These are phyloP conservation scores for Thalassophryne amazonica DNA, from an alignment of 2,797 vertebrate genomes.

Conservation along the genomic window DNA sequence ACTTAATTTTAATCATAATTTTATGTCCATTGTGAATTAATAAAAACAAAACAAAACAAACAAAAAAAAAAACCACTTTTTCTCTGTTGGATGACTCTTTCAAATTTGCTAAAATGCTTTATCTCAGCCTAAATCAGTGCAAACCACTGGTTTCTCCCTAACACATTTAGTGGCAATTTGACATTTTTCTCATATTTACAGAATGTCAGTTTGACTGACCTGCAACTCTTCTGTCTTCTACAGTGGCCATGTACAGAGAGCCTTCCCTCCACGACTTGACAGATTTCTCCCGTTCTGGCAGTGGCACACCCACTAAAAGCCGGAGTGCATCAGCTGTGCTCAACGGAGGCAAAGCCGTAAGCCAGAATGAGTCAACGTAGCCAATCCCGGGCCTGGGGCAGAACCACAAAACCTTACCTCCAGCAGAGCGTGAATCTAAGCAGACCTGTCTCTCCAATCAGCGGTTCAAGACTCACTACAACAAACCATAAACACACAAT, in stretches of 20 bases:
- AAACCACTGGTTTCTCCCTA: too few species aligned
- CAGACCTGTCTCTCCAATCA: slow-evolving; percentile 84
- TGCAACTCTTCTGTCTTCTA: slow-evolving; percentile 38
- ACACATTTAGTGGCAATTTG: too few species aligned
- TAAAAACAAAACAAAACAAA: too few species aligned
- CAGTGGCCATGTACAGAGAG: slow-evolving; percentile 99
- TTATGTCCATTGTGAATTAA: too few species aligned
- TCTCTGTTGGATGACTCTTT: too few species aligned
- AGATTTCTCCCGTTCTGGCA: slow-evolving; percentile 97
- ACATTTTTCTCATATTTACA: not conserved
- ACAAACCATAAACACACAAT: slow-evolving; percentile 51
- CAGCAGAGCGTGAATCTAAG: slow-evolving; percentile 91
- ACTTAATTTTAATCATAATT: too few species aligned
- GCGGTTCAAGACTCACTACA: slow-evolving; percentile 80
- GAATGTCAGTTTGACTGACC: slow-evolving; percentile 4
- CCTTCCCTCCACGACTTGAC: slow-evolving; percentile 98
- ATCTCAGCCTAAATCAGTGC: too few species aligned
- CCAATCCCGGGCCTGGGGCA: slow-evolving; percentile 74
- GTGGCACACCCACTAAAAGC: slow-evolving; percentile 98
- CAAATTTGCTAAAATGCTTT: too few species aligned
- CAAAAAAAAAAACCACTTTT: too few species aligned
- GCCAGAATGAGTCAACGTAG: slow-evolving; percentile 98
- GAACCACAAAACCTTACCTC: slow-evolving; percentile 85
- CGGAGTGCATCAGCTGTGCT: slow-evolving; percentile 95
- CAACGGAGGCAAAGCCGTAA: slow-evolving; percentile 97